Percentiles rank a stretch among this genome's conserved stretches.
Evolutionary conservation across 1,140 invertebrate genomes (phyloP).

Genomic region (Aphis craccivora): DNA sequence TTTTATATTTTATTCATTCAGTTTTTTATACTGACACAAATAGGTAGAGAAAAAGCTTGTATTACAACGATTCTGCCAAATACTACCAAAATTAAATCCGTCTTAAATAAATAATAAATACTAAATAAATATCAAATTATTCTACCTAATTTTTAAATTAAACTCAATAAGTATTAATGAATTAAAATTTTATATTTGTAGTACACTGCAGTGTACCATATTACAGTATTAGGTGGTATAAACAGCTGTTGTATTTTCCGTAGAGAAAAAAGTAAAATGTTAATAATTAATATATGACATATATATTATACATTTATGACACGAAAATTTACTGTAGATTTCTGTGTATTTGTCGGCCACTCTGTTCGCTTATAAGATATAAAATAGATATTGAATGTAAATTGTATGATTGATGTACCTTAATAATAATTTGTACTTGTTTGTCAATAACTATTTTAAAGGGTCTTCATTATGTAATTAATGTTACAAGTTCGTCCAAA

Average conservation of each 20-base stretch:
- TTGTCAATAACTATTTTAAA: neutral
- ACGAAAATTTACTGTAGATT: neutral
- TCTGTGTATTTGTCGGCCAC: neutral
- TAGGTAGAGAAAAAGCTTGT: too few relatives aligned
- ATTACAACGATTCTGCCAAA: too few relatives aligned
- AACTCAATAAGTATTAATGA: too few relatives aligned
- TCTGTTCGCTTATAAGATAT: neutral
- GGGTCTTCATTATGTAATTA: neutral
- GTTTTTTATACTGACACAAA: too few relatives aligned
- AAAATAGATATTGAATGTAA: neutral
- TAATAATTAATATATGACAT: too few relatives aligned
- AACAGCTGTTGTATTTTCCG: neutral
- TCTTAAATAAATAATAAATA: too few relatives aligned
- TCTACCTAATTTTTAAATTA: too few relatives aligned
- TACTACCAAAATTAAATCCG: too few relatives aligned
- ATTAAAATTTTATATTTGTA: neutral
- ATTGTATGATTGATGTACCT: neutral
- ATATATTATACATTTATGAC: too few relatives aligned
- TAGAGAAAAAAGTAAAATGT: neutral
- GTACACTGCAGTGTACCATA: too few relatives aligned
- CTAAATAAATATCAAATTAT: too few relatives aligned
- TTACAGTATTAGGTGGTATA: neutral
- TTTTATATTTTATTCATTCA: too few relatives aligned
- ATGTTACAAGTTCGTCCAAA: neutral
- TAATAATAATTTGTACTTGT: conserved; percentile 7